Evolutionary conservation across 2,888 invertebrate genomes (phyloP), one percentile per base, ranked within the genome.

Genomic region (Metacarcinus magister): DNA sequence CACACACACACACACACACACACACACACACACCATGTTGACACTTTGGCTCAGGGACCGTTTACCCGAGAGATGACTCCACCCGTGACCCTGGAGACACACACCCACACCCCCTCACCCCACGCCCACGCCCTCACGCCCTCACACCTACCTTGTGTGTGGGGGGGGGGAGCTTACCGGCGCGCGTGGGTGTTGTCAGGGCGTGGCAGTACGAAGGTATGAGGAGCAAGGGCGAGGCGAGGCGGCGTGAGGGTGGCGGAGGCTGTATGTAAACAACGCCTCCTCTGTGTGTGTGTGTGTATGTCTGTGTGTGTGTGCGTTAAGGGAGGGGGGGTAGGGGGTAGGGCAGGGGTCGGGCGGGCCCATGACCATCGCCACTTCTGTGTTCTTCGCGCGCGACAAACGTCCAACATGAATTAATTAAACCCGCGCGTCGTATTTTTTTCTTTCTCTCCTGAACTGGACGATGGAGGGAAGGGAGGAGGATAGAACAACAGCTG

Each of bases 1-100:
- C 46, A 87, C 32, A 23, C 46, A 87, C 89, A 87, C 89, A 87
- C 89, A 93, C 60, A 93, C 60, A 93, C 60, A 93, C 60, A 93
- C 60, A 93, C 60, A 82, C 82, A 82, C 82, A 82, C 82, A 82
- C 82, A 60, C 60, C 5, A 4, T 2, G 48, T 91, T 91, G 44
- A 91, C 48, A 46, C 32, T 13, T 7, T 16, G 19, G 91, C 82
- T 82, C 7, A 82, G 82, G 82, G 32, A 82, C 13, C 82, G 82
- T 82, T 82, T 82, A 32, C 82, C 13, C 13, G 32, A 23, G 13
- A 82, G 82, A 82, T 82, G 7, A 82, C 82, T 75, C 75, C n/a
- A 75, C 82, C 32, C 16, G 67, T 67, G 67, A n/a, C 67, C 67
- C 67, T 67, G 23, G 67, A 23, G 67, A 23, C 82, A 32, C 82